Percentiles rank a stretch among this genome's conserved stretches.
phyloP scores from a whole-genome alignment of 1,140 invertebrate genomes.

The Penaeus chinensis region DNA sequence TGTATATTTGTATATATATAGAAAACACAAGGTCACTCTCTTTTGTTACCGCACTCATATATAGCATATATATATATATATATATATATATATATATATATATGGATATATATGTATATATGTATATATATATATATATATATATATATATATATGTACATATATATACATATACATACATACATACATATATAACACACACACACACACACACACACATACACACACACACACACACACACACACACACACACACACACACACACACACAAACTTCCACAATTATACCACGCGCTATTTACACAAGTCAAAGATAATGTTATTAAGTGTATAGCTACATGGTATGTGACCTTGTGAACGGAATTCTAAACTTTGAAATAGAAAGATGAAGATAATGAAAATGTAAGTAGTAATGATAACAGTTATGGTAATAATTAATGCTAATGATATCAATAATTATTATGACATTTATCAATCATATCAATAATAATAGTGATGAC shows the following conservation, averaged over 20 bases:
- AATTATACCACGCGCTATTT: background rate
- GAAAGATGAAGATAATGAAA: too few relatives aligned
- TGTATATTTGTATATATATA: slow-evolving; percentile 12
- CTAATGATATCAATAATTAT: too few relatives aligned
- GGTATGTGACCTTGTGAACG: background rate
- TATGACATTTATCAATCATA: too few relatives aligned
- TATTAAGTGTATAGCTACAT: background rate
- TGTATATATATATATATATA: slow-evolving; percentile 17
- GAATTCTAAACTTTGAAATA: too few relatives aligned
- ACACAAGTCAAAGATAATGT: background rate
- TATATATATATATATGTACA: slow-evolving; percentile 5
- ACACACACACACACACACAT: background rate
- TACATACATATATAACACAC: background rate
- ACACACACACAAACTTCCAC: background rate
- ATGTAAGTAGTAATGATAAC: too few relatives aligned
- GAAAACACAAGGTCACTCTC: background rate
- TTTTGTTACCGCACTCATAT: too few relatives aligned
- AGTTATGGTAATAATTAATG: too few relatives aligned
- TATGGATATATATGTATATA: background rate
- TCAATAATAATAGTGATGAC: too few relatives aligned
- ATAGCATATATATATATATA: background rate
- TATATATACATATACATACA: background rate
- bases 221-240: background rate
- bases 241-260: slow-evolving; percentile 16
- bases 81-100: slow-evolving; percentile 7